Evolutionary conservation across 2,113 vertebrate species (phyloP), one percentile per base, ranked within the genome.

Genomic region (Alosa alosa): DNA sequence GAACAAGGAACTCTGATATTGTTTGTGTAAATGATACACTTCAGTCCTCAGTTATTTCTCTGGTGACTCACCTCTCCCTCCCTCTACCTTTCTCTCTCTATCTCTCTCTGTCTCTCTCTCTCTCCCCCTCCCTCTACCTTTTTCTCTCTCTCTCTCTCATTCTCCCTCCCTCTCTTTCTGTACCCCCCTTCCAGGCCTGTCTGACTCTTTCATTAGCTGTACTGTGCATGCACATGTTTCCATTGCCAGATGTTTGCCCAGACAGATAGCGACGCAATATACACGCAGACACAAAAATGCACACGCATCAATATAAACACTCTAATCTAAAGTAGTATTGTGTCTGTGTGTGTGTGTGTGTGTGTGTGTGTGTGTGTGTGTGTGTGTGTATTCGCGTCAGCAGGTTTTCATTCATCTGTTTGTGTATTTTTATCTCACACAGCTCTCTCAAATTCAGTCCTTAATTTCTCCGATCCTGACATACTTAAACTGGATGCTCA

Each of bases 211-310:
- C 81, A 55, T 86, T 86, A 60, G 55, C 55, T 75, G 49, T 52
- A n/a, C 52, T 45, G 22, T 81, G 25, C 81, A 25, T 87, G 47
- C 68, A 46, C 72, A 25, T 47, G 8, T 88, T 83, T 88, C 85
- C 81, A 22, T 83, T 45, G 85, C 60, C 50, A 81, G 60, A 50
- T 31, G 41, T 13, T 81, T 57, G n/a, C 82, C 86, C 84, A 50
- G 31, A 82, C 36, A 46, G 6, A 11, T 57, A 81, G 17, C 3
- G 47, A 75, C 0, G 6, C 20, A 55, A 10, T 99, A 64, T 13
- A 60, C 31, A 49, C 41, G 22, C 64, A 11, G 10, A 72, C 68
- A 75, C 13, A 60, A 3, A 60, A 18, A 60, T 15, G 13, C 64
- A 72, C 64, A 72, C 64, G 31, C 4, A 72, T 6, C 6, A n/a